Evolutionary conservation across 2,888 invertebrate species (phyloP), one percentile per base, ranked within the genome.

Genomic region (Pristionchus mayeri): DNA sequence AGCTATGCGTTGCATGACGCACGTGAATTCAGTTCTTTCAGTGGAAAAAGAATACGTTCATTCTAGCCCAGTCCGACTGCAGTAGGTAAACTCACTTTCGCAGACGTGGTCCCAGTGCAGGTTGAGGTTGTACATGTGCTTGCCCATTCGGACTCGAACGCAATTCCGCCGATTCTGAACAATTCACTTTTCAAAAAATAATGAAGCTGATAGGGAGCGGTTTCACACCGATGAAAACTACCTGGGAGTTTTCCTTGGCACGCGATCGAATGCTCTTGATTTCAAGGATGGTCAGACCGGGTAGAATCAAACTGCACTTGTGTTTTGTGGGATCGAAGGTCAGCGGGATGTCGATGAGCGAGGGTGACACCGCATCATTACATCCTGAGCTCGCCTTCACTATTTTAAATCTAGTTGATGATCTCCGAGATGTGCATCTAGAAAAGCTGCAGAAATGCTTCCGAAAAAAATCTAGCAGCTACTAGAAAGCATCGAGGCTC

Each of bases 31-130:
- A n/a, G n/a, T n/a, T n/a, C n/a, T n/a, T n/a, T n/a, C n/a, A n/a
- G n/a, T n/a, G n/a, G n/a, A n/a, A n/a, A n/a, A n/a, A n/a, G n/a
- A n/a, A n/a, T n/a, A n/a, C n/a, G n/a, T n/a, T n/a, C n/a, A n/a
- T n/a, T n/a, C n/a, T n/a, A n/a, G n/a, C n/a, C n/a, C n/a, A n/a
- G n/a, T n/a, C n/a, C n/a, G n/a, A n/a, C n/a, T n/a, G n/a, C n/a
- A n/a, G n/a, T n/a, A n/a, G n/a, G n/a, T n/a, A n/a, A 44, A 44
- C 63, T 40, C 7, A 75, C 75, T 27, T n/a, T 75, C 75, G 44
- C 75, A 75, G 75, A 75, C 27, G 21, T 24, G 37, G 3, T 37
- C 40, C 21, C n/a, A 75, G 9, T 6, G 37, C 3, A 37, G 27
- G 75, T 40, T 40, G 21, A 75, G 75, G 11, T 37, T 37, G 7